A percentile compares a stretch with the other conserved stretches of the same genome.
Evolutionary conservation across 2,797 vertebrate species (phyloP).

Genomic region (Tamandua tetradactyla): DNA sequence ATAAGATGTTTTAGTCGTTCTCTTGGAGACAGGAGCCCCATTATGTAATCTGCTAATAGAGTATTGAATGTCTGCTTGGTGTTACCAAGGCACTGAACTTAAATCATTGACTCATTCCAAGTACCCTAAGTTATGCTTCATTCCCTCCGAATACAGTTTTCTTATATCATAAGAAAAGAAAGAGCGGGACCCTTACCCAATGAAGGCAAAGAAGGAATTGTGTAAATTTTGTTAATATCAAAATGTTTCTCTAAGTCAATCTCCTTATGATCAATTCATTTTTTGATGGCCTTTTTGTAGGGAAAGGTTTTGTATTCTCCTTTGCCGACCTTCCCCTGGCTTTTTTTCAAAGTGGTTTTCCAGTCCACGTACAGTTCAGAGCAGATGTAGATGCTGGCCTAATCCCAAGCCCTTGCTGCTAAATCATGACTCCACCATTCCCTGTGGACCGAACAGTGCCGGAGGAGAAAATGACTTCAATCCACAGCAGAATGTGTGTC

Average conservation of each 20-base stretch:
- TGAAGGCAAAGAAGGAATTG: neutral
- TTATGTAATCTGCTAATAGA: conserved; percentile 9
- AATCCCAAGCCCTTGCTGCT: conserved; percentile 68
- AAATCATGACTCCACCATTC: conserved; percentile 70
- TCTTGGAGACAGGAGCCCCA: conserved; percentile 36
- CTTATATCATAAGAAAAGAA: neutral
- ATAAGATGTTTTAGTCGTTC: neutral
- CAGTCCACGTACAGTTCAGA: conserved; percentile 75
- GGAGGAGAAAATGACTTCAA: conserved; percentile 69
- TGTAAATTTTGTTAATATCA: neutral
- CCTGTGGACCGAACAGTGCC: conserved; percentile 10
- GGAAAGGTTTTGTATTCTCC: conserved; percentile 46
- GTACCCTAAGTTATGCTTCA: neutral
- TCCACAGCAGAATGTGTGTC: conserved; percentile 6
- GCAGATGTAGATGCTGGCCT: conserved; percentile 79
- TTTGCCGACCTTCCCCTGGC: conserved; percentile 51
- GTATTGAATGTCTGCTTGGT: neutral
- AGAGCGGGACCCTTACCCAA: neutral
- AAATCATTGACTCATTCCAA: neutral
- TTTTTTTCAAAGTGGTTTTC: conserved; percentile 66
- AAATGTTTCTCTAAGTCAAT: conserved; percentile 56
- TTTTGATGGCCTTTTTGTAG: conserved; percentile 26
- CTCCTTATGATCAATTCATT: conserved; percentile 40
- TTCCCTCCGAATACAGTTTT: neutral
- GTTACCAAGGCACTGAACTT: neutral